These are phyloP conservation scores for Muscicapa striata DNA, from an alignment of 2,797 vertebrate species.

Conservation along the genomic window DNA sequence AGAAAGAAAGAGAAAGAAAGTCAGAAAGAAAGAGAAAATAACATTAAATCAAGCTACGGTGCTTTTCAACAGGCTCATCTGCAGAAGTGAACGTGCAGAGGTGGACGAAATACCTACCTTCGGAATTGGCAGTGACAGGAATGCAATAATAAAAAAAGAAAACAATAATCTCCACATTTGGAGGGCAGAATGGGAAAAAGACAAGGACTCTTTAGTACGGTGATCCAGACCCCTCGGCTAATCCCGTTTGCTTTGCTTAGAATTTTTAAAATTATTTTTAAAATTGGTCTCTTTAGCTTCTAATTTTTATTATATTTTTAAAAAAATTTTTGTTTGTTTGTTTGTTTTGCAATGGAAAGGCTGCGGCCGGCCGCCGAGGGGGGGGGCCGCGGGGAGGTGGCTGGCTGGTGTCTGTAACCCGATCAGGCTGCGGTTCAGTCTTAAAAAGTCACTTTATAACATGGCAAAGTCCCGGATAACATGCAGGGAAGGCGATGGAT, in stretches of 20 bases:
- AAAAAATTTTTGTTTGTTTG: not conserved
- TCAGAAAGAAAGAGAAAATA: conserved; percentile 74
- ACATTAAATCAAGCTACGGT: conserved; percentile 99
- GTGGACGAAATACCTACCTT: conserved; percentile 98
- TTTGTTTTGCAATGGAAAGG: not conserved
- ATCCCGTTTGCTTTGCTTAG: conserved; percentile 76
- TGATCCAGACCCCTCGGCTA: conserved; percentile 84
- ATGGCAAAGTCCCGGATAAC: conserved; percentile 65
- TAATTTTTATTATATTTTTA: not conserved
- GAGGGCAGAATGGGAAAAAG: conserved; percentile 92
- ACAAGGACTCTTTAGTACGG: conserved; percentile 96
- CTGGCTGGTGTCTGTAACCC: conserved; percentile 5
- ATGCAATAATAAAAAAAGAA: conserved; percentile 96
- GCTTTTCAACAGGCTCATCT: conserved; percentile 97
- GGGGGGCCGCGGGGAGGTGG: conserved; percentile 72
- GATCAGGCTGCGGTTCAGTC: conserved; percentile 24
- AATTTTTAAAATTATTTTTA: not conserved
- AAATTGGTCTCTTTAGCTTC: not conserved
- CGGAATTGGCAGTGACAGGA: conserved; percentile 95
- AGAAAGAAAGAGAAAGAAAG: conserved; percentile 55
- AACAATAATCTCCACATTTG: conserved; percentile 96
- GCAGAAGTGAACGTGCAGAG: conserved; percentile 97
- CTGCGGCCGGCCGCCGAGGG: conserved; percentile 70
- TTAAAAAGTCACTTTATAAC: not conserved
- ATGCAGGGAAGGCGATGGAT: conserved; percentile 76